These are phyloP conservation scores for Melieria picta DNA, from an alignment of 2,888 invertebrate genomes.

Conservation along the genomic window DNA sequence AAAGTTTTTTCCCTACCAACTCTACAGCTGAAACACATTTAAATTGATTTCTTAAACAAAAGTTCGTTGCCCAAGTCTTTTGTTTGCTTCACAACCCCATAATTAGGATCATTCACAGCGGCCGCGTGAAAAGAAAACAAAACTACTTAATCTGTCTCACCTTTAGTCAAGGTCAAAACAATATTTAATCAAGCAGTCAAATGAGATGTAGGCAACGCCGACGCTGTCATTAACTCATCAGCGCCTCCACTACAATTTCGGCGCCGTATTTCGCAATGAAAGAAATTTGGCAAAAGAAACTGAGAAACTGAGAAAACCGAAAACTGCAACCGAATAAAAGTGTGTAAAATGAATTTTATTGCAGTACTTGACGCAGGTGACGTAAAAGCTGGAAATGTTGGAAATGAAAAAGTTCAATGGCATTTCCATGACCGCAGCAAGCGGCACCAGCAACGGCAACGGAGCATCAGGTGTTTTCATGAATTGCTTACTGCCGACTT, in stretches of 20 bases:
- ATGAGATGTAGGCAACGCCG: too few relatives aligned
- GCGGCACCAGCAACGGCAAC: too few relatives aligned
- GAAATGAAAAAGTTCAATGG: neutral
- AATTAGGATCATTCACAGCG: neutral
- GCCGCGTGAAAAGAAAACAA: neutral
- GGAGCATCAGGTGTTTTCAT: too few relatives aligned
- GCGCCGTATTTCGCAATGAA: too few relatives aligned
- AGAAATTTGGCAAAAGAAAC: too few relatives aligned
- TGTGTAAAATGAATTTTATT: neutral
- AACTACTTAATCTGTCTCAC: neutral
- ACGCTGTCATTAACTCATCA: too few relatives aligned
- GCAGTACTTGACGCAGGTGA: neutral
- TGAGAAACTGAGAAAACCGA: too few relatives aligned
- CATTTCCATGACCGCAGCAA: neutral
- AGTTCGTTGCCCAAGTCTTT: neutral
- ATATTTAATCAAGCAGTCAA: neutral
- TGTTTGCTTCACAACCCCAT: neutral
- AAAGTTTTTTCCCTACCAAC: too few relatives aligned
- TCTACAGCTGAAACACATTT: too few relatives aligned
- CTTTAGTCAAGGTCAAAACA: slow-evolving; percentile 1
- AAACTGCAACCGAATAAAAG: too few relatives aligned
- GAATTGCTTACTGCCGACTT: too few relatives aligned
- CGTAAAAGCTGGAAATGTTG: neutral
- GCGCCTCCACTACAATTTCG: too few relatives aligned
- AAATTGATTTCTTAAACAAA: neutral